Percentiles rank a stretch among this genome's conserved stretches.
Conservation (phyloP, 1,140 invertebrate species). For the Bilobella aurantiaca region DNA sequence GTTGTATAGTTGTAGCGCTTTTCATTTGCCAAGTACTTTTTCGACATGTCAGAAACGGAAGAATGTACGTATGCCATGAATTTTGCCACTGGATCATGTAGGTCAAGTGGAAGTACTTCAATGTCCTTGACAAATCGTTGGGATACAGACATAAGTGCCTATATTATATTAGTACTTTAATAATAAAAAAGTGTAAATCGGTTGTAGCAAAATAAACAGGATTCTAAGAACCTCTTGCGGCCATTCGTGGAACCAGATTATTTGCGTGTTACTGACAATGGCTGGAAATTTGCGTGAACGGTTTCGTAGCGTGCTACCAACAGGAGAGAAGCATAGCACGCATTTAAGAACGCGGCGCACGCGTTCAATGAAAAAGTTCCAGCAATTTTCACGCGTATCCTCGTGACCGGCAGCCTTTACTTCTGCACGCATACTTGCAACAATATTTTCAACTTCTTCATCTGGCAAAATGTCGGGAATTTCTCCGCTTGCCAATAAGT, state of each 20-base stretch:
- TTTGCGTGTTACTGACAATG: conserved; percentile 84
- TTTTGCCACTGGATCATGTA: conserved; percentile 65
- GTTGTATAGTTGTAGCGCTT: conserved; percentile 92
- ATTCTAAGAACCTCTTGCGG: conserved; percentile 85
- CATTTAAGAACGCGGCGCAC: conserved; percentile 76
- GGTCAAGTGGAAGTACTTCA: conserved; percentile 55
- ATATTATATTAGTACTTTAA: not conserved
- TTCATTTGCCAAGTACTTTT: conserved; percentile 74
- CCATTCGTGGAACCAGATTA: conserved; percentile 98
- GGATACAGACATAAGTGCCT: conserved; percentile 79
- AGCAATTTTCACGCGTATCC: conserved; percentile 89
- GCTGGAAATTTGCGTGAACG: conserved; percentile 90
- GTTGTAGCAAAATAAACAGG: too few relatives aligned
- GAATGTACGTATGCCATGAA: conserved; percentile 93
- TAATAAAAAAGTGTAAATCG: too few relatives aligned
- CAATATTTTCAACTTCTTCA: conserved; percentile 92
- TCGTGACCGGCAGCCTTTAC: conserved; percentile 66
- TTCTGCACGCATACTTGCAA: conserved; percentile 75
- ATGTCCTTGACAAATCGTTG: conserved; percentile 75
- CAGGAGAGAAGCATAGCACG: conserved; percentile 87
- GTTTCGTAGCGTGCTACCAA: conserved; percentile 77
- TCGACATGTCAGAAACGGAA: conserved; percentile 81
- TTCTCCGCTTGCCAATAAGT: conserved; percentile 88
- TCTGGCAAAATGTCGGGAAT: conserved; percentile 89
- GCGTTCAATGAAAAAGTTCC: conserved; percentile 94